Conservation (phyloP, 2,888 invertebrate species). For the Drosophila ezoana region DNA sequence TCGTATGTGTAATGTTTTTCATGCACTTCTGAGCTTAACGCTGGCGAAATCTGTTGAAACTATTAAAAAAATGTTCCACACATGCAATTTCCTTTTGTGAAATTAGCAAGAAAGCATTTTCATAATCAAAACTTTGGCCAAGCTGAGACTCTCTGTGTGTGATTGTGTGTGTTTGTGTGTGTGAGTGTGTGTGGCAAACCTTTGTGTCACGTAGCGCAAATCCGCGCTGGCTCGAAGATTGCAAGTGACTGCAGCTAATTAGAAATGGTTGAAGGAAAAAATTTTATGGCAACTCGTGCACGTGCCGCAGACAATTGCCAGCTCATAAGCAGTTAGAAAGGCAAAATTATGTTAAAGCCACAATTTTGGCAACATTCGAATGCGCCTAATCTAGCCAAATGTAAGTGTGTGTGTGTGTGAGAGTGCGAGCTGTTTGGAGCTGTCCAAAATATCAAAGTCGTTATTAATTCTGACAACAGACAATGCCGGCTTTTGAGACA, state of each 20-base stretch:
- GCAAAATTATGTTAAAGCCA: slow-evolving; percentile 26
- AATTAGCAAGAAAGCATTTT: slow-evolving; percentile 42
- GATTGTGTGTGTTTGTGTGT: no score
- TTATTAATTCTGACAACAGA: slow-evolving; percentile 60
- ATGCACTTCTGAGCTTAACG: slow-evolving; percentile 5
- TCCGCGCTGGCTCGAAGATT: slow-evolving; percentile 60
- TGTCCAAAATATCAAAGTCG: slow-evolving; percentile 39
- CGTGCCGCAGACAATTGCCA: slow-evolving; percentile 57
- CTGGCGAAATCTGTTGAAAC: slow-evolving; percentile 19
- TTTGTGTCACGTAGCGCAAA: slow-evolving; percentile 59
- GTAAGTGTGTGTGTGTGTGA: not conserved
- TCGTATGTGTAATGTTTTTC: slow-evolving; percentile 5
- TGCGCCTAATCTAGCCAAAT: slow-evolving; percentile 28
- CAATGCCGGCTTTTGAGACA: slow-evolving; percentile 7
- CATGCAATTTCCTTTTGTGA: slow-evolving; percentile 38
- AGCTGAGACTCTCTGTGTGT: slow-evolving; percentile 13
- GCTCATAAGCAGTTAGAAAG: slow-evolving; percentile 41
- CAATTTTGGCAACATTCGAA: slow-evolving; percentile 9
- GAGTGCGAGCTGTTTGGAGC: slow-evolving; percentile 44
- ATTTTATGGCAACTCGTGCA: slow-evolving; percentile 63
- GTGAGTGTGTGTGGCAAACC: slow-evolving; percentile 45
- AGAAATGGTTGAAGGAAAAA: slow-evolving; percentile 58
- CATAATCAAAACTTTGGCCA: slow-evolving; percentile 42
- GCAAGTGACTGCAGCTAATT: slow-evolving; percentile 71
- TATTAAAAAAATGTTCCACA: slow-evolving; percentile 20